Percentiles rank a stretch among this genome's conserved stretches.
phyloP scores from a whole-genome alignment of 2,888 invertebrate species.

The Spisula solida region DNA sequence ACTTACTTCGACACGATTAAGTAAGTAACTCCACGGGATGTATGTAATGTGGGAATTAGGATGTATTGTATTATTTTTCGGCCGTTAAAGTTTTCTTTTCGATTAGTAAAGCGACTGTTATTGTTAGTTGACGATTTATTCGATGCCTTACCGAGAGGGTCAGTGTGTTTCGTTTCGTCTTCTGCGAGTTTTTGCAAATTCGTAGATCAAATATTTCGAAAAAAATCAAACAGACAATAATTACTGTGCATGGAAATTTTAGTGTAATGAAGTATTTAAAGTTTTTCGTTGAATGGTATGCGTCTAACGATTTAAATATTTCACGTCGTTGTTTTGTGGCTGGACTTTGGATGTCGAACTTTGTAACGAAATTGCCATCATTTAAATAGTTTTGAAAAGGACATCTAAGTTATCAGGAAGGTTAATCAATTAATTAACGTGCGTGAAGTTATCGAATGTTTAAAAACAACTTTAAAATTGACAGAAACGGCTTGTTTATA shows the following conservation, averaged over 20 bases:
- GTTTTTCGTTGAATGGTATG: background rate
- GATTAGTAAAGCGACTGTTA: background rate
- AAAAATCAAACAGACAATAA: background rate
- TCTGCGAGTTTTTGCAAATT: background rate
- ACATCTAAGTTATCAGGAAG: background rate
- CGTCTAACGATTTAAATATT: background rate
- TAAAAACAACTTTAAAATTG: too few species aligned
- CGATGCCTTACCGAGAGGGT: background rate
- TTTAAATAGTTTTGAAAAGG: background rate
- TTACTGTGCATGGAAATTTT: background rate
- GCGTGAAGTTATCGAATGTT: too few species aligned
- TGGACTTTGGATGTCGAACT: background rate
- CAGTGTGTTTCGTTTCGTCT: background rate
- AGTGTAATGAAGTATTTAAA: constrained; percentile 3
- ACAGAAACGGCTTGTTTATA: background rate
- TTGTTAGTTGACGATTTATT: background rate
- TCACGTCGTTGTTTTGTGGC: background rate
- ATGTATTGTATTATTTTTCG: background rate
- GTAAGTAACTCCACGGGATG: constrained; percentile 16
- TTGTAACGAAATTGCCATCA: background rate
- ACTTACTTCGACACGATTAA: background rate
- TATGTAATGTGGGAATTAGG: background rate
- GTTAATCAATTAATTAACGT: too few species aligned
- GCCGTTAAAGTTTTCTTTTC: background rate
- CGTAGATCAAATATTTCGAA: background rate